Conservation (phyloP, 1,140 invertebrate species). For the Eufriesea mexicana region DNA sequence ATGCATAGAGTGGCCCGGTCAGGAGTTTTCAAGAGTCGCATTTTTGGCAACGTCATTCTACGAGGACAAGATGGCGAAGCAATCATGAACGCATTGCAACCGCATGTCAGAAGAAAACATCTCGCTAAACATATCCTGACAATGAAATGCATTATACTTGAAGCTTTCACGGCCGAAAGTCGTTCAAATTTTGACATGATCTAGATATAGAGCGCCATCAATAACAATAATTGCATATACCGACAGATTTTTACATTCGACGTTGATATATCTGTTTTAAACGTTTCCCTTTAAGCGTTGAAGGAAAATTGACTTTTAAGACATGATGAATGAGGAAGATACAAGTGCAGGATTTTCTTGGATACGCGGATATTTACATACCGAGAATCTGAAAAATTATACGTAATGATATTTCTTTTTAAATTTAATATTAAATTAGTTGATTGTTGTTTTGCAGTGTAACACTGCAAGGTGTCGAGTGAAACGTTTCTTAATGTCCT, state of each 20-base stretch:
- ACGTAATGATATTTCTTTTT: neutral
- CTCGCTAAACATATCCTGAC: neutral
- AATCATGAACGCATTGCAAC: neutral
- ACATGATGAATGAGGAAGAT: neutral
- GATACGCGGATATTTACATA: no score
- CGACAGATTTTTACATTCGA: constrained; percentile 23
- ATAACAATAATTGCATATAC: constrained; percentile 15
- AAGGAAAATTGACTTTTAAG: constrained; percentile 1
- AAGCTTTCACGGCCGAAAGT: neutral
- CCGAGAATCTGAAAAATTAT: no score
- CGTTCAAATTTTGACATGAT: neutral
- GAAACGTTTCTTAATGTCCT: neutral
- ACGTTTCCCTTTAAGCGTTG: neutral
- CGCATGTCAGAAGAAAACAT: neutral
- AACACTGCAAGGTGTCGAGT: neutral
- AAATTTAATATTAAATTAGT: neutral
- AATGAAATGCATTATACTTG: constrained; percentile 7
- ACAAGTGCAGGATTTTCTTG: neutral
- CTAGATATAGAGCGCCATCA: constrained; percentile 26
- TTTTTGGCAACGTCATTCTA: constrained; percentile 33
- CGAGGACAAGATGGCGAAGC: neutral
- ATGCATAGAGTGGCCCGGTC: neutral
- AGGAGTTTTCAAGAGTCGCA: constrained; percentile 2
- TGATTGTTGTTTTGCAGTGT: neutral
- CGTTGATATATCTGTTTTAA: neutral